Evolutionary conservation across 2,797 vertebrate species (phyloP).

Genomic region (Enteromius trimaculatus): DNA sequence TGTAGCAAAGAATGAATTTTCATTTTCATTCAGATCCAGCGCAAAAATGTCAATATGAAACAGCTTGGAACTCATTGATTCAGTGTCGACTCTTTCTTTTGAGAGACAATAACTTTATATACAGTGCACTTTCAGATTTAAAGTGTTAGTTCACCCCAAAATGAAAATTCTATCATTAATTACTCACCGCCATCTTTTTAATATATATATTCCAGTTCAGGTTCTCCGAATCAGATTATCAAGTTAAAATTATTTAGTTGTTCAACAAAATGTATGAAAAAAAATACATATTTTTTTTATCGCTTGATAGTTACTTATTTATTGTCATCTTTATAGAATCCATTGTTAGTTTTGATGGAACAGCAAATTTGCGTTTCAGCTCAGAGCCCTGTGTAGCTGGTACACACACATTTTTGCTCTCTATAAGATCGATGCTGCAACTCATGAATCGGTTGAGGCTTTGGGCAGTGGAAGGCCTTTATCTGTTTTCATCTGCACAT

Average conservation of each 20-base stretch:
- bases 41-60: no score
- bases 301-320: neutral
- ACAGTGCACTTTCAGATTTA: no score
- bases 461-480: constrained; percentile 26
- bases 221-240: neutral
- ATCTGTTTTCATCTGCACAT: constrained; percentile 28
- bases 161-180: no score
- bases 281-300: neutral
- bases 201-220: neutral
- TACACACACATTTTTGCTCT: neutral
- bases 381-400: neutral
- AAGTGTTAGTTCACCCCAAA: no score
- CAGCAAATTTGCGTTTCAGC: constrained; percentile 10
- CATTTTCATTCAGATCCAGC: no score
- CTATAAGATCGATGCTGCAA: neutral
- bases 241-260: neutral
- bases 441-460: constrained; percentile 1
- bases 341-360: neutral
- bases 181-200: no score
- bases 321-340: neutral
- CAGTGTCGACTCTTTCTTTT: no score
- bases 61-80: no score
- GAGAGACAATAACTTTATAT: no score
- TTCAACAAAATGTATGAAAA: neutral
- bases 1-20: no score